Conservation (phyloP, 2,113 vertebrate species). For the Engraulis encrasicolus region DNA sequence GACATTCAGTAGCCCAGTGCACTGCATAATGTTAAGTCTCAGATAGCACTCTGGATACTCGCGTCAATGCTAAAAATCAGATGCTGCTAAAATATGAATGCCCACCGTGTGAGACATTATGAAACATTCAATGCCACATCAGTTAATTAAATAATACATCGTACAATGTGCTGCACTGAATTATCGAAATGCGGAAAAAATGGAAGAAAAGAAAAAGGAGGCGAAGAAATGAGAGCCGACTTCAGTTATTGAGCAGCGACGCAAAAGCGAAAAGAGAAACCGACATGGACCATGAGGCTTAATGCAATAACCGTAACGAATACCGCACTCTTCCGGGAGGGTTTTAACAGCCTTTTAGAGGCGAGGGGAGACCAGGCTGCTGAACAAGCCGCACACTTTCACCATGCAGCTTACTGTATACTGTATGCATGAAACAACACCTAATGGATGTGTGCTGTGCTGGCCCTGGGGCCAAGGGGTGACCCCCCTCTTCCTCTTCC, state of each 20-base stretch:
- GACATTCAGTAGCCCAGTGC: no score
- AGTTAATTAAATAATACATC: background rate
- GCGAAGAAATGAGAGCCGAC: background rate
- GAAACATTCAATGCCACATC: background rate
- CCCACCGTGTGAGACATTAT: background rate
- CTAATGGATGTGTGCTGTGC: conserved; percentile 5
- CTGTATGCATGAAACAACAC: background rate
- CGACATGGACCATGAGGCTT: background rate
- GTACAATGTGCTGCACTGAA: background rate
- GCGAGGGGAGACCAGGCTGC: no score
- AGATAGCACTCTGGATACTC: background rate
- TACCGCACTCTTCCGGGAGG: background rate
- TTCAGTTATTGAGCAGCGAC: conserved; percentile 13
- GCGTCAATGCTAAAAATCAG: background rate
- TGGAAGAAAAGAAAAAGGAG: background rate
- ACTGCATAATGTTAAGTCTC: no score
- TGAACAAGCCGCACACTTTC: no score
- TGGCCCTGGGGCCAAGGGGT: background rate
- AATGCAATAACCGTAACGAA: conserved; percentile 10
- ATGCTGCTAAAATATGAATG: background rate
- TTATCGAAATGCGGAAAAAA: no score
- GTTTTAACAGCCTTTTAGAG: background rate
- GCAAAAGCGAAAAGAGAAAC: background rate
- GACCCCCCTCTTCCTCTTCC: no score
- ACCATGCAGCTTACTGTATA: no score